Evolutionary conservation across 2,888 invertebrate species (phyloP), one percentile per base, ranked within the genome.

Genomic region (Dryadula phaetusa): DNA sequence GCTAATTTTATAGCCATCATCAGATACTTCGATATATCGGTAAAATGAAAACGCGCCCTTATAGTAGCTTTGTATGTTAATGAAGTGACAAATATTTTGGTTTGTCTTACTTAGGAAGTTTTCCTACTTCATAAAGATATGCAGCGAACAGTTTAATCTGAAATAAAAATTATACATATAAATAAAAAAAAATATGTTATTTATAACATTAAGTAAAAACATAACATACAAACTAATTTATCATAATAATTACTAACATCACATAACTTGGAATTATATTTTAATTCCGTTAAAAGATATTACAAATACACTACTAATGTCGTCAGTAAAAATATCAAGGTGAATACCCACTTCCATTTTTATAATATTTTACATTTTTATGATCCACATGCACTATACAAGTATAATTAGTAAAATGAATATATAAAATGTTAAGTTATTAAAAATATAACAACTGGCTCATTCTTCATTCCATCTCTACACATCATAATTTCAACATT

Each of bases 101-200:
- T 46, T 37, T 22, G 4, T 14, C 69, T 76, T 79, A 82, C 76
- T 90, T 90, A 2, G 88, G 80, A 34, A 94, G 87, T 76, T 94
- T 94, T 67, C 94, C 87, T 20, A 96, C 95, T 93, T 99, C 98
- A 80, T 96, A 95, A 69, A 98, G 88, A 86, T 99, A 99, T 22
- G 98, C 97, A 37, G 96, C 98, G 78, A 99, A 94, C 64, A 98
- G 90, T 92, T 99, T 99, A 1, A 97, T 97, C 97, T 98, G 94
- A 70, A 95, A 95, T 76, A 75, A 83, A 79, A 80, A 72, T 67
- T 67, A 54, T 22, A 34, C 34, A 8, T 28, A 63, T 49, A 28
- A 40, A 54, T 12, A 34, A 47, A 12, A 12, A 22, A 37, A 20
- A 6, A 12, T 54, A 37, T 14, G 8, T 14, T 20, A 12, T 20